Evolutionary conservation across 1,140 invertebrate species (phyloP).

Genomic region (Aphelinus atriplicis): DNA sequence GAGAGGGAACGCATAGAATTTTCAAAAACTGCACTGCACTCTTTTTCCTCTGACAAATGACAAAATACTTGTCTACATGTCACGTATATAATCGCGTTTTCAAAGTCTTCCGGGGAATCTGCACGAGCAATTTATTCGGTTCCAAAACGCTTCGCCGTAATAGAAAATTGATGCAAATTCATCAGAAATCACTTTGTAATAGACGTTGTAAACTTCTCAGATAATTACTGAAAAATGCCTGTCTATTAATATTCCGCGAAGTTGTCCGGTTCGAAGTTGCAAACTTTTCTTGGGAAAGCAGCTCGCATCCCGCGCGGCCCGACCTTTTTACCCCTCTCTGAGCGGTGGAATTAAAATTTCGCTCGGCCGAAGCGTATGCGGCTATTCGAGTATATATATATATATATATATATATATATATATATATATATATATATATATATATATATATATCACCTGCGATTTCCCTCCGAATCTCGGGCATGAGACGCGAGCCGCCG

Average conservation of each 20-base stretch:
- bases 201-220: constrained; percentile 15
- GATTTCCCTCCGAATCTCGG: background rate
- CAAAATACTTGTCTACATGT: too few species aligned
- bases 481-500: constrained; percentile 14
- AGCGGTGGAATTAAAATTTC: constrained; percentile 16
- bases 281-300: constrained; percentile 17
- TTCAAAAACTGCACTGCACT: too few species aligned
- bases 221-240: constrained; percentile 8
- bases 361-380: background rate
- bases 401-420: too few species aligned
- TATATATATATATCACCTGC: background rate
- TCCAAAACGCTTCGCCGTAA: background rate
- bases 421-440: too few species aligned
- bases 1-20: too few species aligned
- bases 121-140: too few species aligned
- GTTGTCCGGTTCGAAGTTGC: constrained; percentile 4
- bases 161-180: constrained; percentile 20
- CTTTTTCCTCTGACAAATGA: too few species aligned
- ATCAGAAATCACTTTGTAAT: constrained; percentile 27
- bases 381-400: background rate
- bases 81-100: too few species aligned
- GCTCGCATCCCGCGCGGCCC: background rate
- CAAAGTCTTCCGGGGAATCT: too few species aligned
- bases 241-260: background rate
- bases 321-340: background rate